Conservation (phyloP, 35 echinoderm and acorn worm species). For the Apostichopus japonicus region DNA sequence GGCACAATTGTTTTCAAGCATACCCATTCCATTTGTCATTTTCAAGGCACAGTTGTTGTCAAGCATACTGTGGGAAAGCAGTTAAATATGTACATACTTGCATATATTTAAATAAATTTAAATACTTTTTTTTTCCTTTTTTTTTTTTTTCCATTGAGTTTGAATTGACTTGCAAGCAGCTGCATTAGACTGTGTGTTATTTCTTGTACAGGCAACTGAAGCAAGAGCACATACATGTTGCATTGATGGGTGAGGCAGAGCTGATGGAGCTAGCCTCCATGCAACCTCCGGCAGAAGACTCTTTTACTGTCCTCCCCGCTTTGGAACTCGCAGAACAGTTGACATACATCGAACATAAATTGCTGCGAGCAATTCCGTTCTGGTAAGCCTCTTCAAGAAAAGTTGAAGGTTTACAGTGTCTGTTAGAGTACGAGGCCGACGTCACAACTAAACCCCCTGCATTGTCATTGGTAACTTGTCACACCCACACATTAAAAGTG, state of each 20-base stretch:
- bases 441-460: neutral
- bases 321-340: constrained; percentile 96
- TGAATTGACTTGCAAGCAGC: no score
- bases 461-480: neutral
- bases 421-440: neutral
- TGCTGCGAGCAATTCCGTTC: constrained; percentile 86
- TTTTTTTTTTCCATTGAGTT: no score
- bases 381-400: constrained; percentile 56
- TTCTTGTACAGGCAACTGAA: constrained; percentile 70
- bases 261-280: constrained; percentile 68
- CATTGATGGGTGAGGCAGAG: constrained; percentile 67
- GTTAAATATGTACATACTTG: no score
- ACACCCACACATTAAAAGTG: no score
- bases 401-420: neutral
- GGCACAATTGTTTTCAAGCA: no score
- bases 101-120: no score
- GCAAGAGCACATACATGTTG: constrained; percentile 60
- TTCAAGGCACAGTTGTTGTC: no score
- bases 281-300: constrained; percentile 63
- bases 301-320: constrained; percentile 70
- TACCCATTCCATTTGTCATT: no score
- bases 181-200: neutral
- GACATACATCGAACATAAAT: constrained; percentile 94
- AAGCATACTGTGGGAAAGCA: no score
- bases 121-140: no score